Evolutionary conservation across 2,797 vertebrate species (phyloP), one percentile per base, ranked within the genome.

Genomic region (Myotis findleyi): DNA sequence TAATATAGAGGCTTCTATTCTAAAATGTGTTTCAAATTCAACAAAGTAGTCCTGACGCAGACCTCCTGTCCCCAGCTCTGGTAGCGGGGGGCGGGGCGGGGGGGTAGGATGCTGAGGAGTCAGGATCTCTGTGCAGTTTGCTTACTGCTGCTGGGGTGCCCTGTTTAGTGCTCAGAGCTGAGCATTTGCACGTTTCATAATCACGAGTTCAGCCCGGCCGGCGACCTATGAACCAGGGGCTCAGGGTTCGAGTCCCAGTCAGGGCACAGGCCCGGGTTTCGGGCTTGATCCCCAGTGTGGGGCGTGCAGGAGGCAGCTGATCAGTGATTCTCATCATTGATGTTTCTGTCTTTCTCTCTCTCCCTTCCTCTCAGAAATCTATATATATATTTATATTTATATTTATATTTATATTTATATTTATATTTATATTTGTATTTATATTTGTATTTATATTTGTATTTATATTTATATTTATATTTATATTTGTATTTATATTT

Each of bases 81-180:
- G 38, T 44, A 41, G n/a, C 0, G 13, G 23, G 8, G 3, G 41
- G 7, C 7, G 7, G 41, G 7, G 41, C 0, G 6, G 41, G 7
- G 41, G 41, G 1, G 6, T 7, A 1, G 41, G 41, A 8, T 9
- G 41, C n/a, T 14, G 2, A 4, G 55, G 30, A 47, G 8, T 23
- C 38, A 1, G 5, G 4, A 0, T 38, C 20, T 6, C 1, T 2
- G 9, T 4, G 23, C 2, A 2, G 7, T 14, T 30, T 7, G 8
- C 23, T 3, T 4, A 0, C 3, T 9, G 66, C 41, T 13, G 1
- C 38, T 0, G 3, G 44, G 3, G 25, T 6, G 5, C n/a, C 53
- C 2, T 18, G 41, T 11, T 14, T 2, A 1, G 64, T 23, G 9
- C 3, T 25, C 14, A 3, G 33, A 59, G 49, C 73, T 62, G 2